Evolutionary conservation across 1,140 invertebrate species (phyloP), one percentile per base, ranked within the genome.

Genomic region (Ceratitis capitata): DNA sequence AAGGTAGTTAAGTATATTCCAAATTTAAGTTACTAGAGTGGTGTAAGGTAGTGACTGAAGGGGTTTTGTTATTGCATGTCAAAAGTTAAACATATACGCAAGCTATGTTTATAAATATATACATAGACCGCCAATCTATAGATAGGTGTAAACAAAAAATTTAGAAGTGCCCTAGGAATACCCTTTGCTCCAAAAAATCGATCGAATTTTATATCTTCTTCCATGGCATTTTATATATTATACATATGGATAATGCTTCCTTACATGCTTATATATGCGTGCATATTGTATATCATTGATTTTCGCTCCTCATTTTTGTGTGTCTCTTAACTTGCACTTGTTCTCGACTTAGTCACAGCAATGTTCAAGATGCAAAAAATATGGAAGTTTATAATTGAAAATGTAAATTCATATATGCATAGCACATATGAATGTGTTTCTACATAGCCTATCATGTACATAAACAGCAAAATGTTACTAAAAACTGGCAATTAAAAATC

Each of bases 1-100:
- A 89, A 89, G 89, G 88, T 89, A 89, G 88, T 86, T 89, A 78
- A 69, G 32, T 69, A 35, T 69, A 16, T 16, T 32, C 32, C 58
- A 32, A n/a, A 32, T 14, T 10, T 9, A 84, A 88, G 88, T 89
- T 69, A 69, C 32, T 7, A 39, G 39, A 7, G 2, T 69, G 26
- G n/a, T n/a, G n/a, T n/a, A n/a, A n/a, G n/a, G n/a, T n/a, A n/a
- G n/a, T n/a, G n/a, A n/a, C n/a, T n/a, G n/a, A n/a, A n/a, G n/a
- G n/a, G n/a, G n/a, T n/a, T n/a, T n/a, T n/a, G n/a, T n/a, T n/a
- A n/a, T n/a, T n/a, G n/a, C n/a, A n/a, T n/a, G n/a, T n/a, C n/a
- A n/a, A n/a, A n/a, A n/a, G n/a, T n/a, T n/a, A n/a, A n/a, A n/a
- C n/a, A n/a, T n/a, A n/a, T n/a, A n/a, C n/a, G n/a, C n/a, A n/a